Conservation (phyloP, 2,888 invertebrate species). For the Neuroscelio doddi region DNA sequence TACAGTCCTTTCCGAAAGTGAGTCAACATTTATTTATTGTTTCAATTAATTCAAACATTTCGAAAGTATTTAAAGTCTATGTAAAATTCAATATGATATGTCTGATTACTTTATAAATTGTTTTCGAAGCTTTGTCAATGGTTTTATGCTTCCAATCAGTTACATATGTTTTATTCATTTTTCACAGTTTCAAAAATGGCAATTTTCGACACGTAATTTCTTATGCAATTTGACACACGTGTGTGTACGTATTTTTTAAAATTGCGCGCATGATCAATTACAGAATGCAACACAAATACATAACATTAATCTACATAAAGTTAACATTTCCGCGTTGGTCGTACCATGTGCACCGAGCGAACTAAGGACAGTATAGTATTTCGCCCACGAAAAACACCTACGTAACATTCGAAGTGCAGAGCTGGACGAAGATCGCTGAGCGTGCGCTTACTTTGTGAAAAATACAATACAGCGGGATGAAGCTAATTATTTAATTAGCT, state of each 20-base stretch:
- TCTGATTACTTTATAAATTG: too few species aligned
- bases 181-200: too few species aligned
- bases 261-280: neutral
- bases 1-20: constrained; percentile 67
- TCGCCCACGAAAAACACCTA: constrained; percentile 25
- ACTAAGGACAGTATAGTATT: too few species aligned
- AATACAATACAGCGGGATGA: constrained; percentile 16
- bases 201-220: too few species aligned
- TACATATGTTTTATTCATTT: too few species aligned
- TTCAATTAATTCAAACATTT: too few species aligned
- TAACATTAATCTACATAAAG: constrained; percentile 14
- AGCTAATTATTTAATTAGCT: constrained; percentile 59
- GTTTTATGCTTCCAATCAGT: too few species aligned
- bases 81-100: too few species aligned
- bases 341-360: too few species aligned
- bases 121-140: too few species aligned
- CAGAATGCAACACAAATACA: constrained; percentile 13
- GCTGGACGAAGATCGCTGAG: neutral
- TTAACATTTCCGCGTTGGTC: constrained; percentile 7
- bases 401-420: constrained; percentile 14
- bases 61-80: too few species aligned
- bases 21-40: constrained; percentile 52
- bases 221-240: neutral
- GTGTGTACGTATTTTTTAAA: neutral
- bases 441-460: neutral